Evolutionary conservation across 2,888 invertebrate genomes (phyloP).

Genomic region (Scelioninae gen. 1): DNA sequence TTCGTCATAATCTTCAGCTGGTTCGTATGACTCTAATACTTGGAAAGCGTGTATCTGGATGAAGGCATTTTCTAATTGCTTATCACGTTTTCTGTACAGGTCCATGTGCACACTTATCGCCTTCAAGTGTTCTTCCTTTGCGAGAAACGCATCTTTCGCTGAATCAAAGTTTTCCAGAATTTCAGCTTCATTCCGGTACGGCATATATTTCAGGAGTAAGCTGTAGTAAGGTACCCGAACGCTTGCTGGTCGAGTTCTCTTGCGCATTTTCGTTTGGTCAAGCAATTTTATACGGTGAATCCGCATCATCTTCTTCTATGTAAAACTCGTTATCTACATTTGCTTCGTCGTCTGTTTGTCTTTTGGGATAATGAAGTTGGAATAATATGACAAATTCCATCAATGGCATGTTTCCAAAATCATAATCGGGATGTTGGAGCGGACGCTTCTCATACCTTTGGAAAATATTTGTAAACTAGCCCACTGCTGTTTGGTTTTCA

Average conservation of each 20-base stretch:
- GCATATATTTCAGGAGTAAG: conserved; percentile 35
- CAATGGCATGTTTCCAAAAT: conserved; percentile 31
- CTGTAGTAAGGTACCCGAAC: conserved; percentile 35
- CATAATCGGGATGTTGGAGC: conserved; percentile 1
- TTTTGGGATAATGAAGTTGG: conserved; percentile 9
- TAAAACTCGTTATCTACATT: conserved; percentile 27
- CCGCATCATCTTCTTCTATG: conserved; percentile 19
- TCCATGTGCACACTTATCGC: background rate
- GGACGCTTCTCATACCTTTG: conserved; percentile 33
- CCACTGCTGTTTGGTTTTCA: conserved; percentile 16
- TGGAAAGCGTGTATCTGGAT: conserved; percentile 5
- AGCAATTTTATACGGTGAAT: conserved; percentile 19
- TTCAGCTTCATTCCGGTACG: conserved; percentile 37
- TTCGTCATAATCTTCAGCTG: conserved; percentile 7
- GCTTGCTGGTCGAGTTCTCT: conserved; percentile 20
- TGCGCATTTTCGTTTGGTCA: conserved; percentile 34
- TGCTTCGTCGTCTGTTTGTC: conserved; percentile 11
- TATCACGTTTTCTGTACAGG: conserved; percentile 1
- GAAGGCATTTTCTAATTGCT: conserved; percentile 10
- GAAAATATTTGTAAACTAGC: conserved; percentile 20
- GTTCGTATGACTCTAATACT: conserved; percentile 10
- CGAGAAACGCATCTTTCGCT: conserved; percentile 37
- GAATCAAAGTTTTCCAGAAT: conserved; percentile 21
- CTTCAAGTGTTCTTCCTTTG: conserved; percentile 19
- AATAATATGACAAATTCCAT: conserved; percentile 19